Conservation (phyloP, 1,140 invertebrate genomes). For the Heliconius nattereri region DNA sequence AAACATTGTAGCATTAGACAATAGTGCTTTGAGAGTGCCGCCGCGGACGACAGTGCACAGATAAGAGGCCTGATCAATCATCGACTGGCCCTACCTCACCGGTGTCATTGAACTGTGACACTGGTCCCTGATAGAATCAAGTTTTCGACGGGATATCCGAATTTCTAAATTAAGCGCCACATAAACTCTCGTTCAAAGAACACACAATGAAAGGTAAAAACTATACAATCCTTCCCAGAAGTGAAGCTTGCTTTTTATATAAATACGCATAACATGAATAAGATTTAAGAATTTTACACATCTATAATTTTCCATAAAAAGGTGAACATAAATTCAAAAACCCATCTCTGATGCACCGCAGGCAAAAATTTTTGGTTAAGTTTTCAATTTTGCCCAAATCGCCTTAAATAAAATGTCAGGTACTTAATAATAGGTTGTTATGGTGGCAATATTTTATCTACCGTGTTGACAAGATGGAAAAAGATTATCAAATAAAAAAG, state of each 20-base stretch:
- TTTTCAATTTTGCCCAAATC: conserved; percentile 73
- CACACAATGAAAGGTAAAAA: conserved; percentile 36
- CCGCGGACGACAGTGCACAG: conserved; percentile 71
- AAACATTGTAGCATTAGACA: conserved; percentile 61
- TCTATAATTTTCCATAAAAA: conserved; percentile 52
- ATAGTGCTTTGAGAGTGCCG: conserved; percentile 76
- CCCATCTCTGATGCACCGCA: conserved; percentile 64
- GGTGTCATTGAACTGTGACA: conserved; percentile 66
- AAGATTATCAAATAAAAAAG: conserved; percentile 54
- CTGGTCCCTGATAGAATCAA: conserved; percentile 68
- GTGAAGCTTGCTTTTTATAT: conserved; percentile 37
- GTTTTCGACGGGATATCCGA: conserved; percentile 62
- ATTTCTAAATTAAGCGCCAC: conserved; percentile 43
- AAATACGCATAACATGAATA: conserved; percentile 28
- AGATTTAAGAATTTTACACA: conserved; percentile 56
- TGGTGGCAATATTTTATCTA: conserved; percentile 71
- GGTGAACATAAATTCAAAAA: conserved; percentile 69
- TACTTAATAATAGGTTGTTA: conserved; percentile 72
- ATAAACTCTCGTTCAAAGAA: conserved; percentile 30
- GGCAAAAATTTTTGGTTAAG: conserved; percentile 64
- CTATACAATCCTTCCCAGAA: conserved; percentile 39
- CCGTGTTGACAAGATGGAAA: conserved; percentile 73
- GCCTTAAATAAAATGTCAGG: conserved; percentile 74
- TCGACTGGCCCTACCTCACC: conserved; percentile 71
- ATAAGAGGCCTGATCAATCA: conserved; percentile 78